A percentile compares a stretch with the other conserved stretches of the same genome.
These are phyloP conservation scores for Microctonus hyperodae DNA, from an alignment of 2,888 invertebrate species.

Conservation along the genomic window DNA sequence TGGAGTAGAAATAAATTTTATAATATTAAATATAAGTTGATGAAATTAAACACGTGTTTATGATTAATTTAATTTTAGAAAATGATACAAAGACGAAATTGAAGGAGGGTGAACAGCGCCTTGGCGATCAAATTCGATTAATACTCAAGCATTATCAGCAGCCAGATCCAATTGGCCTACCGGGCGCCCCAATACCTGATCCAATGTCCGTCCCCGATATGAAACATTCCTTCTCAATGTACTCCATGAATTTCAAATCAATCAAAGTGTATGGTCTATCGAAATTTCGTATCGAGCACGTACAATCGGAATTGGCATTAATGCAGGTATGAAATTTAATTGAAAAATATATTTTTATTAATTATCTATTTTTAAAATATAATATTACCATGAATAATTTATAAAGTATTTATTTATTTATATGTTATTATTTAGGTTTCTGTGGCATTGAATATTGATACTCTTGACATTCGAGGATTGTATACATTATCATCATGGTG, in stretches of 20 bases:
- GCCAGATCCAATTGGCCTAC: slow-evolving; percentile 81
- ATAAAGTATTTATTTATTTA: background rate
- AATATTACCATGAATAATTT: background rate
- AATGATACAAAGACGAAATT: slow-evolving; percentile 49
- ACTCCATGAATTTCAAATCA: slow-evolving; percentile 75
- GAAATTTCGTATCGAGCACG: slow-evolving; percentile 76
- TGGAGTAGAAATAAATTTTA: no score
- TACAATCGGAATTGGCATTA: slow-evolving; percentile 75
- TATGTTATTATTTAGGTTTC: slow-evolving; percentile 68
- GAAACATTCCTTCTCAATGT: slow-evolving; percentile 74
- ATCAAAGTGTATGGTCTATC: slow-evolving; percentile 78
- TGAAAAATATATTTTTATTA: background rate
- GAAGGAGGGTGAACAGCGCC: slow-evolving; percentile 69
- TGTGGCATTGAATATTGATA: slow-evolving; percentile 75
- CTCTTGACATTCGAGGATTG: slow-evolving; percentile 75
- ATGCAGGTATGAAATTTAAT: slow-evolving; percentile 71
- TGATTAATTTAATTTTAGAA: slow-evolving; percentile 40
- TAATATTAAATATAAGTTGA: no score
- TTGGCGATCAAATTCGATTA: slow-evolving; percentile 75
- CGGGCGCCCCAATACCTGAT: slow-evolving; percentile 80
- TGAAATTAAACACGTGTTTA: background rate
- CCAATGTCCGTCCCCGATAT: slow-evolving; percentile 82
- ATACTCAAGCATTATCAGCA: slow-evolving; percentile 83
- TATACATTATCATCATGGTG: slow-evolving; percentile 79
- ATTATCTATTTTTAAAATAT: no score